Base-by-base conservation (phyloP, 2,888 invertebrate genomes). In the Ophonus ardosiacus region DNA sequence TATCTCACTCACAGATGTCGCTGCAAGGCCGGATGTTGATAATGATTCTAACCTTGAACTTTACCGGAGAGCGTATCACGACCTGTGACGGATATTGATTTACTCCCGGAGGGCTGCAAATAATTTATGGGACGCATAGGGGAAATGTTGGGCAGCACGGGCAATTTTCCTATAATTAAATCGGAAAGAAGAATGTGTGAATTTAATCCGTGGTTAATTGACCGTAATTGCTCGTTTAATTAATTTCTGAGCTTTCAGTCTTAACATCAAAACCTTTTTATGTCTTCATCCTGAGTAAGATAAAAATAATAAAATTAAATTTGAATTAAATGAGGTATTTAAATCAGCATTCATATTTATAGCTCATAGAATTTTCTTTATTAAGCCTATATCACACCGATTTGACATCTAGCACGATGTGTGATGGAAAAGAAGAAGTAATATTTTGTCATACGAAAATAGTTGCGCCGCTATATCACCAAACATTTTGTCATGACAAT, bases 31-130 rank as follows among this genome's bases (percentile, higher is more conserved):
- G 40, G 43, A 74, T 43, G 51, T 43, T 31, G 68, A 68, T 68
- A 68, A 68, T 38, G 24, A 8, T 13, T 15, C 21, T 74, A 10
- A 17, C 71, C 71, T 74, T 74, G 71, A 74, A 40, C 71, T 74
- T 13, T 43, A 74, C 43, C 18, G 71, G 43, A 43, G 71, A 74
- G 18, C 43, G 18, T 43, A 51, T 43, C 71, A 18, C 71, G 71
- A 74, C 71, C 71, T 74, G 40, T 74, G 71, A 43, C 71, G 71
- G 51, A 43, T 74, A 74, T 74, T 74, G 71, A 74, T 74, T 74
- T 15, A 43, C 24, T 74, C 71, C 40, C 40, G 43, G 71, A 74
- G 71, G 71, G 71, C 43, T 74, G 71, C 40, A 74, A 43, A 51
- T 74, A 74, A 74, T 74, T 74, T 74, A 74, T 43, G 71, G 51